Conservation (phyloP, 2,797 vertebrate genomes). For the Gymnodraco acuticeps region DNA sequence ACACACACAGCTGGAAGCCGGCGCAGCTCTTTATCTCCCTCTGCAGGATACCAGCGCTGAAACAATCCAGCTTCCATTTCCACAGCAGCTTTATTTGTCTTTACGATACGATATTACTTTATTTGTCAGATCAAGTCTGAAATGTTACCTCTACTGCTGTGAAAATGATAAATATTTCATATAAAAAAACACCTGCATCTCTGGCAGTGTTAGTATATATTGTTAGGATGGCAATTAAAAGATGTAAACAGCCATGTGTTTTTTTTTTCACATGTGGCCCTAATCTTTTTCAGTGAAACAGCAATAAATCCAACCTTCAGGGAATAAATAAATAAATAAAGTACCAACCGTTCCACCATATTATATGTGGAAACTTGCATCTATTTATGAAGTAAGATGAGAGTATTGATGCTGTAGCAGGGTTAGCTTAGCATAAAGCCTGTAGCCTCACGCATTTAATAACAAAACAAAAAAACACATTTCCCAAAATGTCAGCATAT, state of each 20-base stretch:
- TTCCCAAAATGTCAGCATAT: neutral
- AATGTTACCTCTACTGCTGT: neutral
- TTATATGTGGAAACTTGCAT: neutral
- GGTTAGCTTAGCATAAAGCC: conserved; percentile 1
- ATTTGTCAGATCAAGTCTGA: no score
- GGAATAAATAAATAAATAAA: conserved; percentile 8
- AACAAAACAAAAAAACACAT: neutral
- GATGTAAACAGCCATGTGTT: conserved; percentile 47
- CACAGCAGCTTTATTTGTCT: conserved; percentile 10
- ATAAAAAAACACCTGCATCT: conserved; percentile 26
- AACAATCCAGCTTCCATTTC: conserved; percentile 35
- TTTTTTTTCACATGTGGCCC: conserved; percentile 12
- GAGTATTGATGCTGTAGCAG: conserved; percentile 13
- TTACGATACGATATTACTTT: no score
- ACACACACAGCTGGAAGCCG: neutral
- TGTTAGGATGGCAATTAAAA: conserved; percentile 59
- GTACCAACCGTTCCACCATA: neutral
- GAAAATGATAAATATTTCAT: conserved; percentile 1
- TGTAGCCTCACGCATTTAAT: neutral
- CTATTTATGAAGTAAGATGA: neutral
- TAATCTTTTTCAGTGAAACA: neutral
- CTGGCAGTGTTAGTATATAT: conserved; percentile 38
- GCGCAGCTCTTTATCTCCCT: conserved; percentile 70
- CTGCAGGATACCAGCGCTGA: conserved; percentile 59
- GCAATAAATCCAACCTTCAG: conserved; percentile 9